Conservation (phyloP, 1,140 invertebrate species). For the Eumaeus atala region DNA sequence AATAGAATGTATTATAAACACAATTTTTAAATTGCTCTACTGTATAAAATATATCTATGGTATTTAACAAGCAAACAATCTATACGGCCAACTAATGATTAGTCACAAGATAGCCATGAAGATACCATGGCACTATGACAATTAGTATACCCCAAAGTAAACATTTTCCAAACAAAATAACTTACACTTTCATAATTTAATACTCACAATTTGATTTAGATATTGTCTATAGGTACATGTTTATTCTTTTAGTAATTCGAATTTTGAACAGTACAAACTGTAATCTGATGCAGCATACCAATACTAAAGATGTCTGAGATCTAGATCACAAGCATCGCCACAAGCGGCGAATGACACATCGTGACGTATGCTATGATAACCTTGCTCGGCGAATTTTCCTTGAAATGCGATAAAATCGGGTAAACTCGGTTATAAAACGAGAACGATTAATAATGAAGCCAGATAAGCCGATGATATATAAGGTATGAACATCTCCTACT, state of each 20-base stretch:
- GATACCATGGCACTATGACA: not conserved
- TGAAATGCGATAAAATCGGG: too few species aligned
- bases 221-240: too few species aligned
- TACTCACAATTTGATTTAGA: conserved; percentile 1
- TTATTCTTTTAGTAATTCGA: not conserved
- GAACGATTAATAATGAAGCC: too few species aligned
- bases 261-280: not conserved
- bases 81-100: not conserved
- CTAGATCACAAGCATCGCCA: not conserved
- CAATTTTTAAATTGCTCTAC: too few species aligned
- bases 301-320: not conserved
- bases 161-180: not conserved
- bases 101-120: not conserved
- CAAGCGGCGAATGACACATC: not conserved
- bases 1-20: too few species aligned
- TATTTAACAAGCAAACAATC: too few species aligned
- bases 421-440: too few species aligned
- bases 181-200: not conserved
- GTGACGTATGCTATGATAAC: not conserved
- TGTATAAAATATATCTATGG: too few species aligned
- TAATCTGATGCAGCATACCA: not conserved
- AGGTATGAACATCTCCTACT: too few species aligned
- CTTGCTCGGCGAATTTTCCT: not conserved
- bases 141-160: not conserved
- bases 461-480: too few species aligned